These are phyloP conservation scores for Dipus sagitta DNA, from an alignment of 2,797 vertebrate species.

Conservation along the genomic window DNA sequence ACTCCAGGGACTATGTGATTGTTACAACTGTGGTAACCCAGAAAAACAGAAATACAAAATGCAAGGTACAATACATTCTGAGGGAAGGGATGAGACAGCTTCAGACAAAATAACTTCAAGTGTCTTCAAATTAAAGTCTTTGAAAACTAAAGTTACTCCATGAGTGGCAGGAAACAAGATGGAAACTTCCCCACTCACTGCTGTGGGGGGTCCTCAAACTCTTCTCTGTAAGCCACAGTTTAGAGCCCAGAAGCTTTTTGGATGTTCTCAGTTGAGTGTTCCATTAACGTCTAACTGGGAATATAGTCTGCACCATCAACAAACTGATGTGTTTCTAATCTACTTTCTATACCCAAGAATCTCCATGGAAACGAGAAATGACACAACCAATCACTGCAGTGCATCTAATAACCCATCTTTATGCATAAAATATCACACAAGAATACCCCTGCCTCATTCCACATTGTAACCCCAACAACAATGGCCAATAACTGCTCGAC, in stretches of 20 bases:
- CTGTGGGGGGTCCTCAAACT: not conserved
- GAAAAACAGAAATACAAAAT: not conserved
- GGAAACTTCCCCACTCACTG: not conserved
- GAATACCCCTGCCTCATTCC: not conserved
- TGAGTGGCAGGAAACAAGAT: not conserved
- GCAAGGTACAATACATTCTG: not conserved
- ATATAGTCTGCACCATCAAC: not conserved
- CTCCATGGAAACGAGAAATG: conserved; percentile 26
- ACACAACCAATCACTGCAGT: not conserved
- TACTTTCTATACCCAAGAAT: not conserved
- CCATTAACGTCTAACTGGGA: not conserved
- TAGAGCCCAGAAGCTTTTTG: not conserved
- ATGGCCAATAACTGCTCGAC: not conserved
- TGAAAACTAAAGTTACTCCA: not conserved
- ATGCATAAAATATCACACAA: not conserved
- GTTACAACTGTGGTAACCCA: not conserved
- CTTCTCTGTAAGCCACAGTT: not conserved
- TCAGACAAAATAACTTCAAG: conserved; percentile 32
- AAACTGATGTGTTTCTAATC: not conserved
- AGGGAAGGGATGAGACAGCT: not conserved
- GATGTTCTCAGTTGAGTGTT: not conserved
- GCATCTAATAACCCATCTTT: not conserved
- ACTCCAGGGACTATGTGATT: not conserved
- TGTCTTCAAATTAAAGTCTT: not conserved
- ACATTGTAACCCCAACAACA: not conserved